Conservation (phyloP, 2,888 invertebrate species). For the Andrena dorsata region DNA sequence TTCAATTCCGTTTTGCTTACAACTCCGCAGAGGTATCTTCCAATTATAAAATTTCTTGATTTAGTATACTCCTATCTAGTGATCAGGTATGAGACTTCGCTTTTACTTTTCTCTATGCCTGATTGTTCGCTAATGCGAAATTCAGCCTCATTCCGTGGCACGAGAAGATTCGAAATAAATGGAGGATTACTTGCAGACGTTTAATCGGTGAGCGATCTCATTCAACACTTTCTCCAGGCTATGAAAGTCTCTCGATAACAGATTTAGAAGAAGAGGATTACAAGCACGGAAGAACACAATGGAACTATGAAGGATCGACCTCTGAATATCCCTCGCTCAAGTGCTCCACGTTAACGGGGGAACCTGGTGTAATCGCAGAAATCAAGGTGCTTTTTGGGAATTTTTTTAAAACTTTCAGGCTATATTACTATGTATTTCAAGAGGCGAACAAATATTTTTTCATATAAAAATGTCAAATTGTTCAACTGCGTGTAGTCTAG, state of each 20-base stretch:
- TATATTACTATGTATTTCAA: too few species aligned
- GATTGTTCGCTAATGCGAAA: background rate
- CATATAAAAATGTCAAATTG: too few species aligned
- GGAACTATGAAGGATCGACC: too few species aligned
- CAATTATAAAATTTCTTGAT: conserved; percentile 9
- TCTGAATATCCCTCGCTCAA: too few species aligned
- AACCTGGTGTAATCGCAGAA: too few species aligned
- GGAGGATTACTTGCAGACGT: background rate
- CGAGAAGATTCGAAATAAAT: background rate
- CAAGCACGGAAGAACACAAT: too few species aligned
- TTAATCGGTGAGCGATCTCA: background rate
- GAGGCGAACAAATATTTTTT: too few species aligned
- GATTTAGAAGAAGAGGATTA: too few species aligned
- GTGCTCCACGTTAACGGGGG: too few species aligned
- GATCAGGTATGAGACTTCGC: background rate
- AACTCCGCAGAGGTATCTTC: background rate
- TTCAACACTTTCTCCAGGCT: background rate
- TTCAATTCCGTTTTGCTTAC: background rate
- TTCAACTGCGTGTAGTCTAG: too few species aligned
- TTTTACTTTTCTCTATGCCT: conserved; percentile 6
- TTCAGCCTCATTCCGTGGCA: background rate
- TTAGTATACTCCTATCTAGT: background rate
- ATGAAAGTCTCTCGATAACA: background rate
- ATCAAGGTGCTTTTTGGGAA: too few species aligned
- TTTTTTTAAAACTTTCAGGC: too few species aligned